These are phyloP conservation scores for Sebastes matsubarae DNA, from an alignment of 2,797 vertebrate species.

Conservation along the genomic window DNA sequence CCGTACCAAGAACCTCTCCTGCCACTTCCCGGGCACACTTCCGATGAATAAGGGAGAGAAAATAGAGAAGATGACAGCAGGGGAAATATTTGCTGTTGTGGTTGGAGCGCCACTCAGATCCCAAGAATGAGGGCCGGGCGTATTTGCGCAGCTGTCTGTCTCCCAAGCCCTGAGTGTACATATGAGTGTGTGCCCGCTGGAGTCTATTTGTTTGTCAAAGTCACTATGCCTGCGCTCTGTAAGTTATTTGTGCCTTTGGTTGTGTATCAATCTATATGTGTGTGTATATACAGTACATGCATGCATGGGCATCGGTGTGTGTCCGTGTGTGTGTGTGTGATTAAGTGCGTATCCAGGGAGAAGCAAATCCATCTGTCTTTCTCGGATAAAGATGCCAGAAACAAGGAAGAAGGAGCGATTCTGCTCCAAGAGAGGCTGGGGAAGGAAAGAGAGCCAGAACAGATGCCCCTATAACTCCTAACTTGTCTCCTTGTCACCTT, in stretches of 20 bases:
- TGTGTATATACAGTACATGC: conserved; percentile 39
- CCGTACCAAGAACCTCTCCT: conserved; percentile 43
- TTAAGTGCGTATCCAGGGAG: conserved; percentile 67
- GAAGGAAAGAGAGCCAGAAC: conserved; percentile 57
- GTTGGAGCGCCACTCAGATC: conserved; percentile 70
- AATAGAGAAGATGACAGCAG: conserved; percentile 76
- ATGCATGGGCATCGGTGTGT: conserved; percentile 36
- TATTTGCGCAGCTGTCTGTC: conserved; percentile 80
- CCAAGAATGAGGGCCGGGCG: conserved; percentile 72
- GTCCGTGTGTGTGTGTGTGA: conserved; percentile 39
- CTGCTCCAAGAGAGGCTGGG: conserved; percentile 58
- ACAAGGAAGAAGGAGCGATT: conserved; percentile 74
- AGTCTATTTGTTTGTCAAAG: conserved; percentile 78
- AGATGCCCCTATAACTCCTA: conserved; percentile 69
- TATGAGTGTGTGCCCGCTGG: conserved; percentile 64
- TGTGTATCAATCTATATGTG: conserved; percentile 55
- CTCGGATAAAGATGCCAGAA: conserved; percentile 77
- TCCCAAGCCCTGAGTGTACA: conserved; percentile 63
- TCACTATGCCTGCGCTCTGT: conserved; percentile 66
- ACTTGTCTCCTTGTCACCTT: conserved; percentile 66
- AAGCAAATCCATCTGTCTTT: conserved; percentile 80
- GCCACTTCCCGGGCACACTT: conserved; percentile 58
- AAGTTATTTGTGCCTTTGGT: conserved; percentile 66
- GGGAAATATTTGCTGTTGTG: conserved; percentile 81
- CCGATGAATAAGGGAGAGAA: conserved; percentile 64